Conservation (phyloP, 2,797 vertebrate species). For the Clarias laeviceps region DNA sequence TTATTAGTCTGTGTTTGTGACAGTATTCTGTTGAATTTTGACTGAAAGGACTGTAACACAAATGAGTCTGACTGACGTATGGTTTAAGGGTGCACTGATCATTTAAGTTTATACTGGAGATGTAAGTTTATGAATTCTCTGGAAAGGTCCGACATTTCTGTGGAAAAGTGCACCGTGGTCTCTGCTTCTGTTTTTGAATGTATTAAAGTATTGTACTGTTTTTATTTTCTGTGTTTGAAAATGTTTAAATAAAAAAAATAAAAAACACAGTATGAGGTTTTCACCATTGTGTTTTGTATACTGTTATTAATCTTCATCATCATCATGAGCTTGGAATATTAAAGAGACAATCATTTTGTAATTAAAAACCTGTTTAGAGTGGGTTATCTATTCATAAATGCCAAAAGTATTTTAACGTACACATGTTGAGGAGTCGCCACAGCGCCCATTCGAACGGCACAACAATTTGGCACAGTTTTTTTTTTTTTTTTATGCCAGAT, state of each 20-base stretch:
- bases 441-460: too few relatives aligned
- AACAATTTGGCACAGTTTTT: too few relatives aligned
- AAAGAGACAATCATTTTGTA: neutral
- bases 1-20: neutral
- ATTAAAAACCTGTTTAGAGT: slow-evolving; percentile 1
- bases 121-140: neutral
- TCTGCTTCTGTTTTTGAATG: neutral
- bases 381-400: too few relatives aligned
- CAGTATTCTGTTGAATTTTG: slow-evolving; percentile 1
- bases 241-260: neutral
- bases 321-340: neutral
- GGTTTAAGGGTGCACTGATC: neutral
- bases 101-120: neutral
- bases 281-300: neutral
- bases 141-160: neutral
- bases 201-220: neutral
- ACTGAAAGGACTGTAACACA: slow-evolving; percentile 39
- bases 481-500: too few relatives aligned
- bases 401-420: neutral
- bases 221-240: slow-evolving; percentile 2
- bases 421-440: too few relatives aligned
- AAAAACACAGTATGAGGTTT: neutral
- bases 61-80: neutral
- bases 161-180: neutral
- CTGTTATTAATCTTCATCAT: neutral